A percentile compares a stretch with the other conserved stretches of the same genome.
Evolutionary conservation across 2,113 vertebrate species (phyloP).

Genomic region (Halcyon senegalensis): DNA sequence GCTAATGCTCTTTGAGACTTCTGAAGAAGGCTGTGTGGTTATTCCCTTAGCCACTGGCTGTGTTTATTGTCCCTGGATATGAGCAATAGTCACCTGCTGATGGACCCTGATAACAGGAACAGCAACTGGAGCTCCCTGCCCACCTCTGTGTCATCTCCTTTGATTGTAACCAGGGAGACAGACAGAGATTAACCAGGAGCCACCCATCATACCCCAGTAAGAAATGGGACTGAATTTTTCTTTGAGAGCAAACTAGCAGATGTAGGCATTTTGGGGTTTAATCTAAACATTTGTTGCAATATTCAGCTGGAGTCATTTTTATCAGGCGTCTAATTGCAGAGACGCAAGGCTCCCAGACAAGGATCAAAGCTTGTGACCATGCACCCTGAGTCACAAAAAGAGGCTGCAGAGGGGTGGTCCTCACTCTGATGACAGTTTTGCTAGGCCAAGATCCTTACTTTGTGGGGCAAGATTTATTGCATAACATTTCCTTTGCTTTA

Average conservation of each 20-base stretch:
- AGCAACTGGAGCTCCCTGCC: neutral
- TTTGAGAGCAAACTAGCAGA: conserved; percentile 6
- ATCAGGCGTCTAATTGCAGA: neutral
- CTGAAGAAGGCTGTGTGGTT: neutral
- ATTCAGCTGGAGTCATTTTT: neutral
- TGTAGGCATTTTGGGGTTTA: neutral
- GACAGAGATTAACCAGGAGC: conserved; percentile 66
- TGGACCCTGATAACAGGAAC: conserved; percentile 45
- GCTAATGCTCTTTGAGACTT: neutral
- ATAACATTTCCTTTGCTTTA: neutral
- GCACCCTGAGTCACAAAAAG: neutral
- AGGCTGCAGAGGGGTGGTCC: neutral
- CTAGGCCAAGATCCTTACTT: neutral
- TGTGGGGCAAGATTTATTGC: neutral
- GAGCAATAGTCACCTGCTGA: conserved; percentile 47
- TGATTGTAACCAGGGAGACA: conserved; percentile 48
- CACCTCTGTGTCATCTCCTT: neutral
- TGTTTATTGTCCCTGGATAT: conserved; percentile 43
- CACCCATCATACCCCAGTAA: neutral
- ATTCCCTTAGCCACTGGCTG: neutral
- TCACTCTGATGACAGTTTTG: neutral
- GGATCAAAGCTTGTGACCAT: neutral
- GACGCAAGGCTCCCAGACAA: neutral
- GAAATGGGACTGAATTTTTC: conserved; percentile 19
- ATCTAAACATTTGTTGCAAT: conserved; percentile 11